Conservation (phyloP, 2,797 vertebrate genomes). For the Sebastes oblongus region DNA sequence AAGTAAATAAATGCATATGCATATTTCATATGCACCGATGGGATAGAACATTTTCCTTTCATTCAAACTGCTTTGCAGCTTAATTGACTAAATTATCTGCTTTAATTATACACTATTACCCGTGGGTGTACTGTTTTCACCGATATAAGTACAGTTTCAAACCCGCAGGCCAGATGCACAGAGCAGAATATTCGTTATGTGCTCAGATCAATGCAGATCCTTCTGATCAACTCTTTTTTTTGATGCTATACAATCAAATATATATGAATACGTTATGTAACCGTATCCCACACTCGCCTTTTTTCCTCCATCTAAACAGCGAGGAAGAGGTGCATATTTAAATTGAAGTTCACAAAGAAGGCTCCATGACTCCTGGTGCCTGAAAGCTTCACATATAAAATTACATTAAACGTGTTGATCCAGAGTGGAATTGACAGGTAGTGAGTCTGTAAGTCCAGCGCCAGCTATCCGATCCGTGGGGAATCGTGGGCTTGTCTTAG, state of each 20-base stretch:
- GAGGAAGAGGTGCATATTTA: constrained; percentile 17
- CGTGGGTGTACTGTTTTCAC: constrained; percentile 46
- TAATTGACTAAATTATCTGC: constrained; percentile 74
- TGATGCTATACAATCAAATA: neutral
- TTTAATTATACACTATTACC: constrained; percentile 71
- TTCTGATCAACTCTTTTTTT: constrained; percentile 3
- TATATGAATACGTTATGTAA: neutral
- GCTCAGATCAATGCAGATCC: neutral
- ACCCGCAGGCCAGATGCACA: neutral
- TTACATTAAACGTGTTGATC: constrained; percentile 39
- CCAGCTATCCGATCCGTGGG: neutral
- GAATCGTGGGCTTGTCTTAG: neutral
- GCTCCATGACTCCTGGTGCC: constrained; percentile 25
- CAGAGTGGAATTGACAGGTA: constrained; percentile 27
- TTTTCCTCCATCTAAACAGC: constrained; percentile 7
- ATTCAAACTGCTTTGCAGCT: constrained; percentile 62
- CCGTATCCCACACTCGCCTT: neutral
- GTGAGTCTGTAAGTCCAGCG: constrained; percentile 17
- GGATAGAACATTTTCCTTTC: constrained; percentile 55
- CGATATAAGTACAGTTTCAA: constrained; percentile 39
- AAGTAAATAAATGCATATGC: constrained; percentile 68
- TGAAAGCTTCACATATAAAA: constrained; percentile 28
- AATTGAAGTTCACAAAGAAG: neutral
- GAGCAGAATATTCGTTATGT: neutral
- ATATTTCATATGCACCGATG: constrained; percentile 69